Conservation (phyloP, 1,140 invertebrate species). For the Pararge aegeria region DNA sequence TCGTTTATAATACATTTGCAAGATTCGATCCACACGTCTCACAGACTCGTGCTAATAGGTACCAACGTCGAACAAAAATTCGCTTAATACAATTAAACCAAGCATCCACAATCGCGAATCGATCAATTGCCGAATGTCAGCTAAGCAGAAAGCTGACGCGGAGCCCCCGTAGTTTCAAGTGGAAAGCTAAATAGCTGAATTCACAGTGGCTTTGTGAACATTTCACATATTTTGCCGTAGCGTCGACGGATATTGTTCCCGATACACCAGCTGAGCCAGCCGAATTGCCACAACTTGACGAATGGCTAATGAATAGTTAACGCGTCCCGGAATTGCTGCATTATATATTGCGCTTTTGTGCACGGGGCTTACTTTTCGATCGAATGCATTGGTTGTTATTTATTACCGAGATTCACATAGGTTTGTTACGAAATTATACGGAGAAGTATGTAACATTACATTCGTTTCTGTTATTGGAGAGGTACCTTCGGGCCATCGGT, state of each 20-base stretch:
- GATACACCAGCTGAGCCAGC: constrained; percentile 30
- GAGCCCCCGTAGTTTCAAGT: constrained; percentile 19
- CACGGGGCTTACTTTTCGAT: constrained; percentile 1
- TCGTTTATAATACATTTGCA: too few relatives aligned
- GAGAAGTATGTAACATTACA: too few relatives aligned
- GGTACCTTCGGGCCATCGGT: too few relatives aligned
- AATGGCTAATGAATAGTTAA: constrained; percentile 33
- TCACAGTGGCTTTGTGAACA: constrained; percentile 27
- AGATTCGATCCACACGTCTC: too few relatives aligned
- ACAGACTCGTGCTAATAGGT: too few relatives aligned
- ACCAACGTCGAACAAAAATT: too few relatives aligned
- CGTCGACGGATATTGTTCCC: constrained; percentile 28
- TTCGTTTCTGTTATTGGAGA: too few relatives aligned
- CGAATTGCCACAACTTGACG: constrained; percentile 26
- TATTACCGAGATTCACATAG: background rate
- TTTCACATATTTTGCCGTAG: constrained; percentile 29
- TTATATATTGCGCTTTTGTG: constrained; percentile 24
- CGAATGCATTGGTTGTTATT: background rate
- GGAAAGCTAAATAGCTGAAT: constrained; percentile 35
- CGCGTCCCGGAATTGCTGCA: constrained; percentile 23
- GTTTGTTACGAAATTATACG: too few relatives aligned
- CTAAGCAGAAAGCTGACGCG: constrained; percentile 23
- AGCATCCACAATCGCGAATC: background rate
- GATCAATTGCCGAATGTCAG: constrained; percentile 8
- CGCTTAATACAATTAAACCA: background rate